Base-by-base conservation (phyloP, 1,140 invertebrate species). In the Halictus rubicundus region DNA sequence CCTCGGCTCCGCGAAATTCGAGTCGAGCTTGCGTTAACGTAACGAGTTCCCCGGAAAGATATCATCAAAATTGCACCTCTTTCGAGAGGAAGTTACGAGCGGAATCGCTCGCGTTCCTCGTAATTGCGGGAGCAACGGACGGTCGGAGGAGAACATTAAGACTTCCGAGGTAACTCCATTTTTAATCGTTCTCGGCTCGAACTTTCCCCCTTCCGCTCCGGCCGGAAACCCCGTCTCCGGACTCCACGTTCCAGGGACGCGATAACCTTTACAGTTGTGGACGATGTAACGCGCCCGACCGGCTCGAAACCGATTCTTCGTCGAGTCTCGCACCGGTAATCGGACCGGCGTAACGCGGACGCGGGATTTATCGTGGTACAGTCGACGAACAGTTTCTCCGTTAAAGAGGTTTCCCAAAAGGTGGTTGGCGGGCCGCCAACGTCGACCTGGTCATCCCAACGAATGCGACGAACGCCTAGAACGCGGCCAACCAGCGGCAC, bases 341-440 rank as follows among this genome's bases (percentile, higher is more conserved):
- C 39, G 39, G 10, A 42, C 39, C 39, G 9, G 39, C 39, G 39
- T 39, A 8, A 10, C 10, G 8, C 39, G 39, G 0, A 0, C 4
- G 4, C 39, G 39, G 1, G 39, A 12, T 42, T 12, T 9, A 42
- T 10, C 39, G 8, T 9, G 4, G 39, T 16, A 12, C 46, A 49
- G 39, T 12, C 10, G 46, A 10, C 32, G 54, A 69, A 64, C 79
- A 77, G 76, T 80, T 80, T 52, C 65, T 77, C 77, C 73, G 77
- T 78, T 80, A 83, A 68, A 74, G 68, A 83, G 72, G 79, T 64
- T 82, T 87, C 74, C 65, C 59, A 54, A 73, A 81, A 85, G 76
- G 72, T 85, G 75, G 81, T 83, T 88, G 87, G 87, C 84, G 39
- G 46, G 6, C 14, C 63, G 84, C 87, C 87, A 88, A 66, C 52